Base-by-base conservation (phyloP, 2,113 vertebrate genomes). In the Amphilophus citrinellus region DNA sequence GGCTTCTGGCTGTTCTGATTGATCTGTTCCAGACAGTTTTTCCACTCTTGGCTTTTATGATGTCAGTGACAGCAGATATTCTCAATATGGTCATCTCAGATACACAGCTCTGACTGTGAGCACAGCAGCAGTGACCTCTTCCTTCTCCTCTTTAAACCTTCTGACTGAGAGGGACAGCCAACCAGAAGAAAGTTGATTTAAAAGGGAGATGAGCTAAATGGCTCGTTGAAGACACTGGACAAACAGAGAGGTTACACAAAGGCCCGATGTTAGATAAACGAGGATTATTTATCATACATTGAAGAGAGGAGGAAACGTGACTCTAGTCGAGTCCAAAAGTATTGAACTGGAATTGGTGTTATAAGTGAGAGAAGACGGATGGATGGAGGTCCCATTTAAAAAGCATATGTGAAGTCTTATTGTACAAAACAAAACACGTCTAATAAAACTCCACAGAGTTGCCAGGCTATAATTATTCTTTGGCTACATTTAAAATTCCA, bases 381-480 rank as follows among this genome's bases (percentile, higher is more conserved):
- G 65, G 42, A 27, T 47, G 22, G 42, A 1, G 30, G 47, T 73
- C 66, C 15, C 14, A 32, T 18, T 60, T 17, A 73, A 60, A 22
- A 0, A n/a, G 2, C 37, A 60, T 13, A 8, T 14, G 9, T 2
- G 0, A 35, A 53, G 32, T 76, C 44, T 30, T 76, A 60, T 56
- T 63, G 32, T 76, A 32, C 39, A 37, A 61, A 61, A 56, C 68
- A 61, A 35, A 73, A 11, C 9, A 35, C 10, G 32, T 37, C 42
- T 44, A 77, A 35, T 58, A 22, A 77, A 63, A 58, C 61, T 47
- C 37, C 6, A 20, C 9, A 0, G 2, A 32, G 47, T 9, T n/a
- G 60, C 18, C 61, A 80, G 73, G 30, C 84, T 77, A 18, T 62
- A 77, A 82, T 77, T 71, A 68, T 81, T 61, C 42, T 53, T 37